These are phyloP conservation scores for Cyphomyrus discorhynchus DNA, from an alignment of 2,113 vertebrate species.

Conservation along the genomic window DNA sequence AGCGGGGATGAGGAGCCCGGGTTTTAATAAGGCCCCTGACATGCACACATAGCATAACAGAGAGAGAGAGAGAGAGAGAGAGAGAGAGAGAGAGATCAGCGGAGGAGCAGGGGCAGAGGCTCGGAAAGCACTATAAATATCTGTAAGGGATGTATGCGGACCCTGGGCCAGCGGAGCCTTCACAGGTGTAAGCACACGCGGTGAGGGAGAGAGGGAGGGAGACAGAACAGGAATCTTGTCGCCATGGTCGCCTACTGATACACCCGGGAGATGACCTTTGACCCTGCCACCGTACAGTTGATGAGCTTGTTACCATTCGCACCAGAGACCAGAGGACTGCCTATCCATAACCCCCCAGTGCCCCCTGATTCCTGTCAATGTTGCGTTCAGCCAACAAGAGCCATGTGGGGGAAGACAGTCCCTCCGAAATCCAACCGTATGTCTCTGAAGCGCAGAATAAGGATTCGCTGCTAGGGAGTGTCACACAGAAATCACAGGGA, in stretches of 20 bases:
- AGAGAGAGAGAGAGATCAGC: neutral
- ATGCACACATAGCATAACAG: conserved; percentile 8
- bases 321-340: conserved; percentile 9
- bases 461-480: neutral
- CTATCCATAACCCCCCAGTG: neutral
- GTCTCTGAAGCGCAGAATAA: neutral
- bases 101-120: neutral
- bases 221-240: conserved; percentile 18
- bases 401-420: neutral
- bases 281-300: neutral
- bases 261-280: conserved; percentile 30
- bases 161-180: neutral
- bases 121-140: conserved; percentile 34
- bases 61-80: neutral
- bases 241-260: conserved; percentile 33
- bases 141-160: neutral
- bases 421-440: neutral
- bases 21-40: conserved; percentile 16
- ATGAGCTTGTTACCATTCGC: conserved; percentile 26
- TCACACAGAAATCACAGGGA: neutral
- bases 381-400: neutral
- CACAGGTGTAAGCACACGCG: neutral
- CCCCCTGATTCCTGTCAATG: neutral
- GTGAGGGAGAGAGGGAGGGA: neutral
- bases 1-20: neutral